A percentile compares a stretch with the other conserved stretches of the same genome.
These are phyloP conservation scores for Lota lota DNA, from an alignment of 2,113 vertebrate genomes.

Conservation along the genomic window DNA sequence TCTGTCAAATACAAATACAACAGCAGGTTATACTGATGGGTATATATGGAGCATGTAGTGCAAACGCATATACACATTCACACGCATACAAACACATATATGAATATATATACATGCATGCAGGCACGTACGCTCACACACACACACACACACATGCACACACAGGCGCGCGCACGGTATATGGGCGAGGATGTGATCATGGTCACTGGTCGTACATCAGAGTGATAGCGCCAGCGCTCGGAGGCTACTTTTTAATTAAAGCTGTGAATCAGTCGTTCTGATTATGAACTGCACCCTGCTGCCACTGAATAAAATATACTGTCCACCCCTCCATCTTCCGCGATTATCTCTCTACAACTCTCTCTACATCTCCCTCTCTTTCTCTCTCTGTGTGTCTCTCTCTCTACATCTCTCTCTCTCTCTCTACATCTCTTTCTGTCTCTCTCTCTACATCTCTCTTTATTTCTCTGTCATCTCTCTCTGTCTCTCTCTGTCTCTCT, in stretches of 20 bases:
- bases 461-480: not conserved
- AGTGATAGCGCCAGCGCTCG: conserved; percentile 57
- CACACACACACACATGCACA: too few species aligned
- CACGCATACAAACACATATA: too few species aligned
- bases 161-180: too few species aligned
- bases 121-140: too few species aligned
- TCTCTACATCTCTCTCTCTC: too few species aligned
- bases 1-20: too few species aligned
- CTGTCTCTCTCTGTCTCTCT: not conserved
- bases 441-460: not conserved
- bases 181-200: too few species aligned
- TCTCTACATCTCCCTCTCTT: not conserved
- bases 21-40: too few species aligned
- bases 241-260: conserved; percentile 75
- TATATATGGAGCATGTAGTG: too few species aligned
- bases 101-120: too few species aligned
- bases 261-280: conserved; percentile 67
- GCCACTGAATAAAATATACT: conserved; percentile 69
- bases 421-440: not conserved
- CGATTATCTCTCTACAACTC: conserved; percentile 19
- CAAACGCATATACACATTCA: too few species aligned
- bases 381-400: too few species aligned
- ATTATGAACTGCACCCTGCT: conserved; percentile 71
- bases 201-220: conserved; percentile 53
- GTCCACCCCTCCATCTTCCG: conserved; percentile 28